Conservation (phyloP, 1,140 invertebrate genomes). For the Pseudachorutes palmiensis region DNA sequence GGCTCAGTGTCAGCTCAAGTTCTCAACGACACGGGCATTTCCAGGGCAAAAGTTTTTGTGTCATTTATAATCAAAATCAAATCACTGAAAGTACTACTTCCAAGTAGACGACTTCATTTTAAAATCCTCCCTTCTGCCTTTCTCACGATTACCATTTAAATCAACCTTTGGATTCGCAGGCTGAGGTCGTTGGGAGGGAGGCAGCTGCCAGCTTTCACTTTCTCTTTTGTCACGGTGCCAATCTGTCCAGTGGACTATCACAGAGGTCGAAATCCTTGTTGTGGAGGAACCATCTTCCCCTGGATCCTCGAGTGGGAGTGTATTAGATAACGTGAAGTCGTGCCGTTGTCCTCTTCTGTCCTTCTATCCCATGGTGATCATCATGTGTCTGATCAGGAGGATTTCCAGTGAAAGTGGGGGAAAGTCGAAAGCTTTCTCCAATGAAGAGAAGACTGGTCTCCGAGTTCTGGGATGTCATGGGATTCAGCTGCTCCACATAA, state of each 20-base stretch:
- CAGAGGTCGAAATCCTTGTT: background rate
- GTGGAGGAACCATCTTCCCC: background rate
- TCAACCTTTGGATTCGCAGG: background rate
- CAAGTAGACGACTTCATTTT: background rate
- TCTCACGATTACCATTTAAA: constrained; percentile 10
- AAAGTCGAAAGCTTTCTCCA: background rate
- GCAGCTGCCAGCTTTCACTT: background rate
- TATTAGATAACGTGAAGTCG: background rate
- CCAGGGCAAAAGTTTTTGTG: too few species aligned
- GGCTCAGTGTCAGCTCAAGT: background rate
- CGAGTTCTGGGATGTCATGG: background rate
- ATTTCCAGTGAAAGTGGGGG: background rate
- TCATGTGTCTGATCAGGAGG: background rate
- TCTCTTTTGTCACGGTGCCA: background rate
- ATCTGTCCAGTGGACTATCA: background rate
- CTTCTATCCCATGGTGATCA: background rate
- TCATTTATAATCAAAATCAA: background rate
- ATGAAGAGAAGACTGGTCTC: background rate
- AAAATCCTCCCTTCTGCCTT: background rate
- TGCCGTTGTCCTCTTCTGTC: background rate
- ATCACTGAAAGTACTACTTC: too few species aligned
- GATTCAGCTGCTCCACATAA: background rate
- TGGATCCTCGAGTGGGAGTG: background rate
- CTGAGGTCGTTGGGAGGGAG: background rate
- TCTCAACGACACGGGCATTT: too few species aligned